Evolutionary conservation across 2,797 vertebrate genomes (phyloP).

Genomic region (Pipistrellus pipistrellus): DNA sequence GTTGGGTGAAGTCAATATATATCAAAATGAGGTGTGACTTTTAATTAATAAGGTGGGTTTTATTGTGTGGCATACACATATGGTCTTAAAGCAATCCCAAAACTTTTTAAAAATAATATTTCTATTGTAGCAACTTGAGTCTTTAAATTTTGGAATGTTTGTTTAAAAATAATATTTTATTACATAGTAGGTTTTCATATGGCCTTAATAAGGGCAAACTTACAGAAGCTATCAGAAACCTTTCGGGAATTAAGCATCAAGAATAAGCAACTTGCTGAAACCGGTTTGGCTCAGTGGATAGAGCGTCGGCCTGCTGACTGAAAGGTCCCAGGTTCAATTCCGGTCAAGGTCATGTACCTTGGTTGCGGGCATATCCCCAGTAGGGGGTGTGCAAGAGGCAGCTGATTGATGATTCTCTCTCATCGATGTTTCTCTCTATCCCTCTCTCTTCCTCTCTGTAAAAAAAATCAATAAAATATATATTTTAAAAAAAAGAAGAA

Average conservation of each 20-base stretch:
- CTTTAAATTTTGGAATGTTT: constrained; percentile 54
- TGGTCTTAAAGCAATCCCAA: constrained; percentile 50
- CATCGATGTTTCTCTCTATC: too few relatives aligned
- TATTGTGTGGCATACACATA: constrained; percentile 63
- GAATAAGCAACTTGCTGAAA: neutral
- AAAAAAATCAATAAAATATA: too few relatives aligned
- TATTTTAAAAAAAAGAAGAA: too few relatives aligned
- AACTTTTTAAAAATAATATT: constrained; percentile 34
- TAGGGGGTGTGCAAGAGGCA: too few relatives aligned
- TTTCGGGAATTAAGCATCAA: neutral
- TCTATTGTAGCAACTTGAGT: constrained; percentile 39
- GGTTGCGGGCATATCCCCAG: too few relatives aligned
- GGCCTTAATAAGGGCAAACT: neutral
- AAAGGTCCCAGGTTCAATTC: too few relatives aligned
- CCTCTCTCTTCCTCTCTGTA: too few relatives aligned
- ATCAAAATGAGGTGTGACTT: constrained; percentile 73
- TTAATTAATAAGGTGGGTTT: constrained; percentile 74
- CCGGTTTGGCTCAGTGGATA: too few relatives aligned
- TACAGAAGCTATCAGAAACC: neutral
- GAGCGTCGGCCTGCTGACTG: too few relatives aligned
- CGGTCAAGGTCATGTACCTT: too few relatives aligned
- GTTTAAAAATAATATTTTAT: constrained; percentile 54
- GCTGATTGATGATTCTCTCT: too few relatives aligned
- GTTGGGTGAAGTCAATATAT: constrained; percentile 57
- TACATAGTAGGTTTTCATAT: neutral